These are phyloP conservation scores for Thecophora atra DNA, from an alignment of 2,888 invertebrate genomes.

Conservation along the genomic window DNA sequence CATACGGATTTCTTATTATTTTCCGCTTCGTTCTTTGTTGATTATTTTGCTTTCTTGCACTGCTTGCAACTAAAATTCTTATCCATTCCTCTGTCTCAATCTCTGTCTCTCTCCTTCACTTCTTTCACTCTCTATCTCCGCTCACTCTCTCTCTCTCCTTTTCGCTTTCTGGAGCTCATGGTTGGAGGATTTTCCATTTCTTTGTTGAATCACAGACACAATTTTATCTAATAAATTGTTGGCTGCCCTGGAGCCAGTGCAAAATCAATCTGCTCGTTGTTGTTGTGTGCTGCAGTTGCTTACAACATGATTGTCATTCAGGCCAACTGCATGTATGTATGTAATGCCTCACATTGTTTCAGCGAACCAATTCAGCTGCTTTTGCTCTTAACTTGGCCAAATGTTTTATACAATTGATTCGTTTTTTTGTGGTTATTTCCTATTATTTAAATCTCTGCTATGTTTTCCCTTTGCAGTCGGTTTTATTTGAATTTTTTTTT, in stretches of 20 bases:
- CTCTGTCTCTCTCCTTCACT: not conserved
- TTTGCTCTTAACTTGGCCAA: conserved; percentile 22
- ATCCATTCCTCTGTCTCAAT: not conserved
- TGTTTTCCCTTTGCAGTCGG: too few relatives aligned
- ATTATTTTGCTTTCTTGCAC: not conserved
- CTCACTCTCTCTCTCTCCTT: not conserved
- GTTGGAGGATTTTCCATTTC: conserved; percentile 15
- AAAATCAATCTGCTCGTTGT: not conserved
- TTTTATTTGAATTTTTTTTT: too few relatives aligned
- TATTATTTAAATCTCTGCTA: too few relatives aligned
- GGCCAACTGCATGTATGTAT: not conserved
- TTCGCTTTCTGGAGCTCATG: not conserved
- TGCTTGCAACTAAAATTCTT: not conserved
- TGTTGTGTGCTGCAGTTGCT: conserved; percentile 8
- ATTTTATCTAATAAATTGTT: conserved; percentile 12
- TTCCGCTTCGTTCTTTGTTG: not conserved
- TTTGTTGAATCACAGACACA: conserved; percentile 12
- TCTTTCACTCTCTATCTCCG: too few relatives aligned
- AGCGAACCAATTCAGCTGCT: too few relatives aligned
- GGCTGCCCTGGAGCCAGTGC: conserved; percentile 14
- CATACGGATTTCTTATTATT: conserved; percentile 7
- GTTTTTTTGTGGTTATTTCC: too few relatives aligned
- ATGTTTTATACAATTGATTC: conserved; percentile 24
- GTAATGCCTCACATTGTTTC: not conserved
- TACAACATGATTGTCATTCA: too few relatives aligned